Evolutionary conservation across 1,140 invertebrate species (phyloP), one percentile per base, ranked within the genome.

Genomic region (Parasteatoda tepidariorum): DNA sequence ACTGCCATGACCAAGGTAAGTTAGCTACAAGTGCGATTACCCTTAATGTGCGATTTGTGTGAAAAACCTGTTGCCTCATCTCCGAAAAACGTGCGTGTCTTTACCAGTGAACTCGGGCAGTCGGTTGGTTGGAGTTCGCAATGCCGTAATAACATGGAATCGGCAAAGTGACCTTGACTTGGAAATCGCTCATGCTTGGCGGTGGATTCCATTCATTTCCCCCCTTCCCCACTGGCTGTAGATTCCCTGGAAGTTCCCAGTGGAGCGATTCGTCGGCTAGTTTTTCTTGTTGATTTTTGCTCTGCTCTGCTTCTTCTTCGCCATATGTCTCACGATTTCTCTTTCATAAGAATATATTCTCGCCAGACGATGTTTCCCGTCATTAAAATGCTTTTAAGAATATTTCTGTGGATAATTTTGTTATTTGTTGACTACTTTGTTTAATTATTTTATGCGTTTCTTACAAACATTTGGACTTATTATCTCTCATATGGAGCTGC

Each of bases 111-210:
- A 33, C 26, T 30, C 26, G 61, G 61, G 13, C 26, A 64, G 26
- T 31, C 26, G 26, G 61, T 64, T 31, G 26, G 61, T 11, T 64
- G 26, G n/a, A n/a, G n/a, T n/a, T 18, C 34, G 30, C 59, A 54
- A 55, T 24, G 18, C 18, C 34, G 22, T 61, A 33, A 33, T 67
- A 67, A 67, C 34, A 67, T 33, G 30, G 13, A 30, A 15, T 48
- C 24, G 34, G 34, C 34, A 76, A 76, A 64, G 61, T 76, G 74
- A 76, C 74, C 74, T 76, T 76, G 74, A 76, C 74, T 66, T 13
- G 48, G 54, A 76, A 76, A 30, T 76, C 74, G 48, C 59, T 64
- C 74, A 48, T 41, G 74, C 74, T 15, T 76, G 34, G 38, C 74
- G 31, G 15, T 33, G 28, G 61, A 76, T 76, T 76, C 74, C 74